These are phyloP conservation scores for Xiphophorus hellerii DNA, from an alignment of 2,113 vertebrate species.

Conservation along the genomic window DNA sequence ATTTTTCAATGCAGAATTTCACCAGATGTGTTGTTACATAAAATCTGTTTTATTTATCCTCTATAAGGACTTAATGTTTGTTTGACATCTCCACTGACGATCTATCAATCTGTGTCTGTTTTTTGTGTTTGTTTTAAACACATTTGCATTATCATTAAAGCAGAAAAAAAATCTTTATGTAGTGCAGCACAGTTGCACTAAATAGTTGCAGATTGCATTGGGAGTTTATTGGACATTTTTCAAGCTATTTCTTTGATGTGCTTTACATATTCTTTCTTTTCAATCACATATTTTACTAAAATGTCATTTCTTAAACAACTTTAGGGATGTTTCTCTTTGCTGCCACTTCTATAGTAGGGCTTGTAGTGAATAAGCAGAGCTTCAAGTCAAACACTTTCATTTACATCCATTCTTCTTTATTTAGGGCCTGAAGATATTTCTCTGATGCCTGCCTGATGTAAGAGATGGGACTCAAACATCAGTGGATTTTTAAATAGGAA, in stretches of 20 bases:
- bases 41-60: background rate
- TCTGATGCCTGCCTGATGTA: background rate
- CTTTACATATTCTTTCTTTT: background rate
- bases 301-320: background rate
- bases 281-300: background rate
- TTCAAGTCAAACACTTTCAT: background rate
- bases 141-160: background rate
- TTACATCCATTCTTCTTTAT: background rate
- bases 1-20: background rate
- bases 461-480: background rate
- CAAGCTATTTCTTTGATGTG: background rate
- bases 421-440: background rate
- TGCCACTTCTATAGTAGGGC: background rate
- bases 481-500: background rate
- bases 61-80: background rate
- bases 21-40: slow-evolving; percentile 12
- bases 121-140: background rate
- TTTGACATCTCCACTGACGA: background rate
- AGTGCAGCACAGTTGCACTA: background rate
- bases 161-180: background rate
- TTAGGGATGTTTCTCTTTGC: background rate
- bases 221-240: background rate
- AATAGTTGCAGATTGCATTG: background rate
- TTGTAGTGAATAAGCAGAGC: background rate
- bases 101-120: slow-evolving; percentile 6